Evolutionary conservation across 2,113 vertebrate species (phyloP).

Genomic region (Orycteropus afer): DNA sequence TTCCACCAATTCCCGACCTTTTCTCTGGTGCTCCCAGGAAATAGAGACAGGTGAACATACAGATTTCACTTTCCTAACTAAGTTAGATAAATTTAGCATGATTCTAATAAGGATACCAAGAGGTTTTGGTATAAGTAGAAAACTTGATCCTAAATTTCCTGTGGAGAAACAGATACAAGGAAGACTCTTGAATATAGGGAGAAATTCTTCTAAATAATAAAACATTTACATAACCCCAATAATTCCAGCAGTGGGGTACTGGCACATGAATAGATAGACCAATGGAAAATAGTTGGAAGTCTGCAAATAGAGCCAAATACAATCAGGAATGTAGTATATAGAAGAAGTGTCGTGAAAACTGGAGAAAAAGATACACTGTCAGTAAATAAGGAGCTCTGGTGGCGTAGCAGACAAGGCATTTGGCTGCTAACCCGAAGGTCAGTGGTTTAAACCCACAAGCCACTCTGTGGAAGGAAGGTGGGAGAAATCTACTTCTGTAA

Average conservation of each 20-base stretch:
- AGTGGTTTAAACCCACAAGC: no score
- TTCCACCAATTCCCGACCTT: neutral
- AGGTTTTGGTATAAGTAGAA: neutral
- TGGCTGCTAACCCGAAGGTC: no score
- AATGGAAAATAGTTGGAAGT: neutral
- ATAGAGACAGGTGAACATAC: neutral
- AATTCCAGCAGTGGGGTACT: neutral
- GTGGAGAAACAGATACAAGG: neutral
- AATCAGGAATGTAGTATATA: neutral
- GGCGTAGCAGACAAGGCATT: no score
- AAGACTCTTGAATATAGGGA: neutral
- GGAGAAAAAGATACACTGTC: neutral
- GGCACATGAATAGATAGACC: neutral
- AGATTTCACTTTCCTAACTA: neutral
- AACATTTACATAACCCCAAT: neutral
- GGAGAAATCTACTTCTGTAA: no score
- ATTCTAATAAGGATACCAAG: neutral
- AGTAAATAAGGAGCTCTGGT: no score
- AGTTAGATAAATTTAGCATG: neutral
- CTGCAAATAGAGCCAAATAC: neutral
- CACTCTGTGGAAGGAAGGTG: no score
- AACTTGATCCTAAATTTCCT: conserved; percentile 12
- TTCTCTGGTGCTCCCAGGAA: neutral
- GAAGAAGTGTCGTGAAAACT: neutral
- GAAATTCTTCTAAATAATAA: neutral